Evolutionary conservation across 37 sponge, comb jelly and placozoan species (phyloP).

Genomic region (Petrosia ficiformis): DNA sequence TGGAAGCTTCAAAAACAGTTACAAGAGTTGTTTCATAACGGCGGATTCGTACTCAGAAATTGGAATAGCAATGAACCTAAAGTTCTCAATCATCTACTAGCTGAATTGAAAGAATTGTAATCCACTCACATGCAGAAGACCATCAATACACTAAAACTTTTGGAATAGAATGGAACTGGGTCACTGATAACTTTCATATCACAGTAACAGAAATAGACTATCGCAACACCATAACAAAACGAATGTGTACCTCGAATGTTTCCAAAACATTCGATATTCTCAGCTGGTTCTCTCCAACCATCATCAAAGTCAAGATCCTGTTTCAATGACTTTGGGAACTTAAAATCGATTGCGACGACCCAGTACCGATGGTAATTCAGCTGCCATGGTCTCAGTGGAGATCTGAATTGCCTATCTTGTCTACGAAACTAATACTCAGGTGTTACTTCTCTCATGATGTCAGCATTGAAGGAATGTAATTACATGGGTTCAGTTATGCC

Average conservation of each 20-base stretch:
- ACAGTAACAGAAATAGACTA: conserved; percentile 4
- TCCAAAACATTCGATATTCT: conserved; percentile 28
- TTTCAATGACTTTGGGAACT: conserved; percentile 22
- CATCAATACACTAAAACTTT: conserved; percentile 29
- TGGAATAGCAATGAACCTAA: conserved; percentile 22
- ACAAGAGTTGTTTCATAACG: background rate
- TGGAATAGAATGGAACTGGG: conserved; percentile 35
- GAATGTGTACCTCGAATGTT: conserved; percentile 14
- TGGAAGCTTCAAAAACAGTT: background rate
- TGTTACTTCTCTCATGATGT: conserved; percentile 9
- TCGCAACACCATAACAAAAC: conserved; percentile 12
- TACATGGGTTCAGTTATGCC: conserved; percentile 34
- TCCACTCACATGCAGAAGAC: conserved; percentile 1
- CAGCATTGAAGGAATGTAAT: background rate
- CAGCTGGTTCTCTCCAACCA: conserved; percentile 20
- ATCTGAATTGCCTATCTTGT: background rate
- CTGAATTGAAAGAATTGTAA: conserved; percentile 18
- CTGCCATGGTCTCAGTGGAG: conserved; percentile 10
- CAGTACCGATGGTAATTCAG: background rate
- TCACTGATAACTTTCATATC: conserved; percentile 19
- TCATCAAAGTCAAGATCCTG: conserved; percentile 20
- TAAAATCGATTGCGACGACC: conserved; percentile 21
- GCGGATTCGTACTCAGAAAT: conserved; percentile 17
- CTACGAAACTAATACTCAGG: conserved; percentile 2
- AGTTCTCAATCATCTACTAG: conserved; percentile 5